These are phyloP conservation scores for Nipponia nippon DNA, from an alignment of 2,113 vertebrate genomes.

Conservation along the genomic window DNA sequence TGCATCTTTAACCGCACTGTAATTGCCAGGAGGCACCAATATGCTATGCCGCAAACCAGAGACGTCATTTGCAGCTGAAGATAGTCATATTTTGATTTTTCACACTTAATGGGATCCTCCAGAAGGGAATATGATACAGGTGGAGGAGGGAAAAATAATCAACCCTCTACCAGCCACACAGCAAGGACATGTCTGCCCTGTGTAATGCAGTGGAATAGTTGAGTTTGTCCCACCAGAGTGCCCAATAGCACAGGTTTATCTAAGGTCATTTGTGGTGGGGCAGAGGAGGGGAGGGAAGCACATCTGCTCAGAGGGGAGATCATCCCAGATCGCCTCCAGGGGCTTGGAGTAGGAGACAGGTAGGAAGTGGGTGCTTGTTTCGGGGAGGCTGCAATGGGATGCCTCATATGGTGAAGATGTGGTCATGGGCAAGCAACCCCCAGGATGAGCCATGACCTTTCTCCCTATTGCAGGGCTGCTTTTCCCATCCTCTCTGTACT, in stretches of 20 bases:
- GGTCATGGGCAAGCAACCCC: rapidly evolving
- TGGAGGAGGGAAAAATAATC: background rate
- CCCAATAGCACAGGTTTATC: background rate
- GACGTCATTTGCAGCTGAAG: background rate
- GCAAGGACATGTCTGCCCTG: background rate
- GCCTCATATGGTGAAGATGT: background rate
- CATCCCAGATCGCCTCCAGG: background rate
- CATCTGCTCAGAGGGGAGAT: background rate
- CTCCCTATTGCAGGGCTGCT: background rate
- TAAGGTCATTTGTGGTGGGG: background rate
- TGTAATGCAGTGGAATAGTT: background rate
- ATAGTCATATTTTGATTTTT: background rate
- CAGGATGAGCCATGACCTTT: background rate
- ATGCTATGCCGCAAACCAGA: background rate
- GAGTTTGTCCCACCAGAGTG: rapidly evolving
- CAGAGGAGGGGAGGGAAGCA: background rate
- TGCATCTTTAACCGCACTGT: background rate
- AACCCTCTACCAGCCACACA: background rate
- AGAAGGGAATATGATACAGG: background rate
- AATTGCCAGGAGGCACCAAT: background rate
- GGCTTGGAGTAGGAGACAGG: background rate
- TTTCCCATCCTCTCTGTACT: background rate
- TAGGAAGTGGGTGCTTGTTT: background rate
- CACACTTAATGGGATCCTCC: background rate
- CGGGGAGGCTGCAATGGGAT: background rate